Evolutionary conservation across 2,797 vertebrate genomes (phyloP).

Genomic region (Gadopsis bispinosus): DNA sequence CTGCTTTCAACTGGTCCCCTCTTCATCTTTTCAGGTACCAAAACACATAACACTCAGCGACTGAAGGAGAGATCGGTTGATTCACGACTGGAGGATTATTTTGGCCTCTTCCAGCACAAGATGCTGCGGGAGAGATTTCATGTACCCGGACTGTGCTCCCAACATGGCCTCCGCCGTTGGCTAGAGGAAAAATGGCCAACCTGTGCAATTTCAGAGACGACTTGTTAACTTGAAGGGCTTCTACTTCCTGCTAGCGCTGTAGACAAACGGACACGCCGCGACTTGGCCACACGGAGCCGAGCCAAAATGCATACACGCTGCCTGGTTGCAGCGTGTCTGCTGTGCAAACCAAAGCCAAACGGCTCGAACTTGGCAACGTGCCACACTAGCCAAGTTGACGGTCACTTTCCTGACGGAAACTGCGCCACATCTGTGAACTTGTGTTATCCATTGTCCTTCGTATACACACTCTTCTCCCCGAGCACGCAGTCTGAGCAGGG

Average conservation of each 20-base stretch:
- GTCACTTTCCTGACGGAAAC: constrained; percentile 45
- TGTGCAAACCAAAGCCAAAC: constrained; percentile 76
- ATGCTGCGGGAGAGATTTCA: constrained; percentile 36
- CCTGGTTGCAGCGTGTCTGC: constrained; percentile 74
- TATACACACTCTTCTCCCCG: constrained; percentile 33
- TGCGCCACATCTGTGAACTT: constrained; percentile 47
- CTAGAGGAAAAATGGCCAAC: constrained; percentile 47
- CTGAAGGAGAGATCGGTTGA: constrained; percentile 63
- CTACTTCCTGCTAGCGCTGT: constrained; percentile 60
- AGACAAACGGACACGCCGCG: constrained; percentile 39
- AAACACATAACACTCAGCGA: constrained; percentile 78
- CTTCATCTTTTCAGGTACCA: constrained; percentile 77
- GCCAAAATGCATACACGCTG: constrained; percentile 69
- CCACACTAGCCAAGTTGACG: constrained; percentile 44
- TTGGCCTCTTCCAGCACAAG: constrained; percentile 54
- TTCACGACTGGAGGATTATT: constrained; percentile 67
- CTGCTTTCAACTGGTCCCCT: constrained; percentile 5
- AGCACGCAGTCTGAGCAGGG: constrained; percentile 74
- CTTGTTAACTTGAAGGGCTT: constrained; percentile 78
- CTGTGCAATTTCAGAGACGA: constrained; percentile 73
- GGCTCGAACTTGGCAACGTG: constrained; percentile 62
- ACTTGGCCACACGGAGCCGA: constrained; percentile 56
- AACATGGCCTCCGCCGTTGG: constrained; percentile 29
- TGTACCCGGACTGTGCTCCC: constrained; percentile 49
- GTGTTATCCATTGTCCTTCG: constrained; percentile 23